Evolutionary conservation across 1,140 invertebrate species (phyloP).

Genomic region (Scaptomyza pallida): DNA sequence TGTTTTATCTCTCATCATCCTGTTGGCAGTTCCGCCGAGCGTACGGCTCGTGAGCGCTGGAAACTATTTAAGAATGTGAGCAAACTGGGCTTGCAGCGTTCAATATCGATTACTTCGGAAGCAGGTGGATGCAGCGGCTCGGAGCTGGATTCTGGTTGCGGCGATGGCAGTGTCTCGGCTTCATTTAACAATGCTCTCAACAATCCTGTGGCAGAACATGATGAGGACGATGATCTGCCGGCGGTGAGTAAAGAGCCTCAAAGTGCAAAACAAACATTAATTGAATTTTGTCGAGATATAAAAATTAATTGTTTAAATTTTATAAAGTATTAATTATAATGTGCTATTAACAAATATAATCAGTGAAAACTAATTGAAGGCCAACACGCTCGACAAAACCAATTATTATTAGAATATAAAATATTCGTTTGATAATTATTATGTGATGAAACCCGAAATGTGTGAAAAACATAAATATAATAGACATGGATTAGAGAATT

Average conservation of each 20-base stretch:
- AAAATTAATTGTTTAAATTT: no score
- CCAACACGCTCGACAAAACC: no score
- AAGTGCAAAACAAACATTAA: no score
- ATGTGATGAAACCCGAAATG: no score
- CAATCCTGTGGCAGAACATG: slow-evolving; percentile 42
- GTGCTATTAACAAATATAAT: no score
- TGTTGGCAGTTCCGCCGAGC: slow-evolving; percentile 51
- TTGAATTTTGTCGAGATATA: no score
- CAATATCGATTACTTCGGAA: slow-evolving; percentile 76
- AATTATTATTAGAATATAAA: no score
- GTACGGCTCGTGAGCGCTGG: slow-evolving; percentile 87
- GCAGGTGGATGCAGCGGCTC: slow-evolving; percentile 19
- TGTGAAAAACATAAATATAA: no score
- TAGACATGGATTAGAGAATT: no score
- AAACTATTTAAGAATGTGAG: slow-evolving; percentile 86
- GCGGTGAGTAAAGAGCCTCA: slow-evolving; percentile 48
- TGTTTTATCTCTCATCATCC: neutral
- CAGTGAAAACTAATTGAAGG: no score
- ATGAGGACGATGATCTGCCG: slow-evolving; percentile 66
- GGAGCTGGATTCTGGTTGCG: slow-evolving; percentile 36
- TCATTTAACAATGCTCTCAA: slow-evolving; percentile 41
- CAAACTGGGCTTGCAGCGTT: slow-evolving; percentile 85
- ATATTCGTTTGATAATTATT: no score
- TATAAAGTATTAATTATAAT: no score
- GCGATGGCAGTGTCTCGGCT: slow-evolving; percentile 46